Base-by-base conservation (phyloP, 1,140 invertebrate species). In the Belonocnema kinseyi region DNA sequence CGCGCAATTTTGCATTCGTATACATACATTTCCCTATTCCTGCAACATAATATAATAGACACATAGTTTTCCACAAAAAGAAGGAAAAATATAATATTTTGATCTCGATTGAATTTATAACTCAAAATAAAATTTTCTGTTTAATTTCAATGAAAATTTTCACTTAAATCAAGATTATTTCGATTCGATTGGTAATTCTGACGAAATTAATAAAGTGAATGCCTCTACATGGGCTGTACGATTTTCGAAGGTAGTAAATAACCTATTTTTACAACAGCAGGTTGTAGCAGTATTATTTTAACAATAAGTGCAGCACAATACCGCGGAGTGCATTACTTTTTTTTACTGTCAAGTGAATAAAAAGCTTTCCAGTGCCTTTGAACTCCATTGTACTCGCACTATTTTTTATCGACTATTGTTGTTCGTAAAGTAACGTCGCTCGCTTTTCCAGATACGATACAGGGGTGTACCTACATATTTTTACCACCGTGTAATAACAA, bases 1-100 rank as follows among this genome's bases (percentile, higher is more conserved):
- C 61, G 61, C 73, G 76, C 78, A 77, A 85, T 86, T 85, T 83
- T 82, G 79, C 78, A 78, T 82, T 76, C 75, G 75, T 76, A 72
- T 78, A 79, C 85, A 85, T 85, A 78, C 76, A 78, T 75, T 78
- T 82, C 78, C 72, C 72, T 61, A 75, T 78, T 79, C 46, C 70
- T 76, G 61, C 78, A 66, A 74, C 40, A 71, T 70, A 77, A 72
- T 72, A 8, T 56, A 40, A 26, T 51, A 51, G 73, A 50, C 14
- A 54, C 66, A 46, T 53, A 61, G 11, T 46, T 46, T 46, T 46
- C 10, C 40, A 5, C 26, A 33, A 33, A 33, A 33, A 5, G 26
- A 5, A 33, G 26, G 3, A 33, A 33, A 33, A 33, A 33, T 33
- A 33, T 2, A 4, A 33, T 33, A 33, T 33, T 33, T 33, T 4